Evolutionary conservation across 2,797 vertebrate species (phyloP), one percentile per base, ranked within the genome.

Genomic region (Xenops minutus): DNA sequence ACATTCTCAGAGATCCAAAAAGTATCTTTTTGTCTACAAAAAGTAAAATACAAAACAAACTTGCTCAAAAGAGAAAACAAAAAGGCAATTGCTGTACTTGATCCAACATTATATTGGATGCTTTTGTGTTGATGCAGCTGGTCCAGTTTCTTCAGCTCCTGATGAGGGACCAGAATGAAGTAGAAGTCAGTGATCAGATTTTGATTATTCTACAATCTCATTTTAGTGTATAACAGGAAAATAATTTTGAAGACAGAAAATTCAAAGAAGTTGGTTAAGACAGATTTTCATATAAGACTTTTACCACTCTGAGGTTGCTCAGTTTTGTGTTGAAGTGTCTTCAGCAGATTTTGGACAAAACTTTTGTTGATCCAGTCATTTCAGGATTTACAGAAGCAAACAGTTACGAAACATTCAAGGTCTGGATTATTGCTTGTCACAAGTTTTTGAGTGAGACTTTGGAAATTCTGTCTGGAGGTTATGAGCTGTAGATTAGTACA

Each of bases 61-160:
- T 89, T 95, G 67, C 61, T 92, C 76, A 88, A 90, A 80, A 92
- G 82, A 88, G 48, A 90, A 94, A 79, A 93, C 83, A 95, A 67
- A 94, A 92, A 66, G 64, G 67, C 41, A 74, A 34, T 71, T 73
- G 17, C 71, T 93, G 55, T 76, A 10, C 34, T 91, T 90, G 59
- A 90, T 88, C 59, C 59, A 68, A 52, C 43, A 87, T 74, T 83
- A 61, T 30, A 58, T 11, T 92, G 64, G 49, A 93, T 67, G 15
- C 1, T 84, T 78, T 89, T 69, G 22, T 93, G 91, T 95, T 97
- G 67, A 92, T 92, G 91, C 92, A 96, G 92, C 87, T 96, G 92
- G 58, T 63, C 72, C 74, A 54, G 34, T 63, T 63, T 63, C 62
- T 94, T 75, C 67, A 84, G 62, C 52, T 78, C 56, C 85, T 79